A percentile compares a stretch with the other conserved stretches of the same genome.
These are phyloP conservation scores for Dermochelys coriacea DNA, from an alignment of 2,797 vertebrate species.

Conservation along the genomic window DNA sequence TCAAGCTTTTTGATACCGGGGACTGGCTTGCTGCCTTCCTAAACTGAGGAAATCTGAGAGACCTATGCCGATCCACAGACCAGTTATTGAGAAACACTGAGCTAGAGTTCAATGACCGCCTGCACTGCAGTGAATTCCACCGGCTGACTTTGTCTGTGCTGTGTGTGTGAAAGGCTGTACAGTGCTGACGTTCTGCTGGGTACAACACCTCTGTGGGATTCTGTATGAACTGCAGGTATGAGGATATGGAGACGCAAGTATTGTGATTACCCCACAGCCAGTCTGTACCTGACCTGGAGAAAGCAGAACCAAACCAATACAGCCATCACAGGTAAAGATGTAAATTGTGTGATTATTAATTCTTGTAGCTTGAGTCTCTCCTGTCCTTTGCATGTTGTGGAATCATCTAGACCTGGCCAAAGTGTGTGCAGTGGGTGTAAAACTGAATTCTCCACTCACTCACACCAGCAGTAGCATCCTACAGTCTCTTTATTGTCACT, in stretches of 20 bases:
- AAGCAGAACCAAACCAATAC: neutral
- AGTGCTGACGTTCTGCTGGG: neutral
- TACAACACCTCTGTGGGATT: neutral
- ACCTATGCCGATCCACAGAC: neutral
- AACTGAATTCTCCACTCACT: neutral
- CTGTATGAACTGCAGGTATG: constrained; percentile 8
- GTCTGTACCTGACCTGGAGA: neutral
- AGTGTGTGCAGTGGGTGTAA: neutral
- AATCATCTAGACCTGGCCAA: neutral
- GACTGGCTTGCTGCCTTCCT: neutral
- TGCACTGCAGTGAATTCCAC: neutral
- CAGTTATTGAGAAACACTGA: neutral
- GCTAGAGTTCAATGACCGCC: constrained; percentile 9
- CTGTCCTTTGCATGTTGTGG: neutral
- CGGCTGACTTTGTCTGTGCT: neutral
- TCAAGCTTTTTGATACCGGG: neutral
- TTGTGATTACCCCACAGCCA: neutral
- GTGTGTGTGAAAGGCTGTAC: neutral
- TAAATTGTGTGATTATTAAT: neutral
- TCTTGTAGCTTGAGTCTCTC: neutral
- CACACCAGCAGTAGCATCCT: neutral
- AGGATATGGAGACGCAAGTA: neutral
- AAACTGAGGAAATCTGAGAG: neutral
- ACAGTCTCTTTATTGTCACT: neutral
- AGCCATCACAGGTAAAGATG: neutral